Conservation (phyloP, 2,888 invertebrate genomes). For the Microctonus aethiopoides region DNA sequence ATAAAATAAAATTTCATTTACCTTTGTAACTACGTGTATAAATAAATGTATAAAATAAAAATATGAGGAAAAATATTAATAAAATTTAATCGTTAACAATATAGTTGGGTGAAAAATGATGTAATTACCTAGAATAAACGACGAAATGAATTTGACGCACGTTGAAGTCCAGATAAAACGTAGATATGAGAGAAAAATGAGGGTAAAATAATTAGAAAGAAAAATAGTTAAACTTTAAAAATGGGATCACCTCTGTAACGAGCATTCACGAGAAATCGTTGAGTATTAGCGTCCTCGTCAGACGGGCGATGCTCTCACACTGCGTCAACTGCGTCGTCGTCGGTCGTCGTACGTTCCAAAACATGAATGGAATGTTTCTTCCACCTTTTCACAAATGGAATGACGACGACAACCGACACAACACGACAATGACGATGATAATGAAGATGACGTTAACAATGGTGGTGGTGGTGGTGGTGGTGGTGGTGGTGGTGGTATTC, state of each 20-base stretch:
- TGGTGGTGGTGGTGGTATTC: not conserved
- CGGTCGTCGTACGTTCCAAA: constrained; percentile 53
- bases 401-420: not conserved
- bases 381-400: constrained; percentile 35
- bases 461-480: not conserved
- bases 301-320: constrained; percentile 50
- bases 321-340: too few species aligned
- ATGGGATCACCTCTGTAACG: not conserved
- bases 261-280: constrained; percentile 18
- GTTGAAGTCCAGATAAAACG: constrained; percentile 1
- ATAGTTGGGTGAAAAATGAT: not conserved
- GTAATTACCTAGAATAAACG: not conserved
- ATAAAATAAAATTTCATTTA: too few species aligned
- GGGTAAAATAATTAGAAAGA: not conserved
- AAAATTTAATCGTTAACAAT: too few species aligned
- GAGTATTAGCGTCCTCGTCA: constrained; percentile 43
- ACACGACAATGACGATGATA: not conserved
- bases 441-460: not conserved
- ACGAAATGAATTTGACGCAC: not conserved
- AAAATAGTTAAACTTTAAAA: not conserved
- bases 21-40: too few species aligned
- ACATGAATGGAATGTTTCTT: constrained; percentile 61
- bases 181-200: not conserved
- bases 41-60: too few species aligned
- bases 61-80: too few species aligned